Conservation (phyloP, 2,797 vertebrate species). For the Bryconaethiops microstoma region DNA sequence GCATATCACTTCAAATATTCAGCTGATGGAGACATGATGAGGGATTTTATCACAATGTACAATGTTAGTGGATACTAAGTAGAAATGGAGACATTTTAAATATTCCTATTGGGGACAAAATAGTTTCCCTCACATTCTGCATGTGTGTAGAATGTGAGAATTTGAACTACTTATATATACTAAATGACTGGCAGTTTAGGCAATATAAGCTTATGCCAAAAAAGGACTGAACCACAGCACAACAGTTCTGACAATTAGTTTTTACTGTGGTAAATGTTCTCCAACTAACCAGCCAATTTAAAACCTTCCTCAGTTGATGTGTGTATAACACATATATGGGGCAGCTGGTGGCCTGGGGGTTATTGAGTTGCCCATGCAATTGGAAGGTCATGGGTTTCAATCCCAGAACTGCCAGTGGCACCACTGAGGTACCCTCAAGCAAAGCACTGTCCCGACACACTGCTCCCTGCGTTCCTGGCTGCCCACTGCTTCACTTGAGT, state of each 20-base stretch:
- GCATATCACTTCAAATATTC: constrained; percentile 46
- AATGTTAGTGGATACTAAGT: constrained; percentile 5
- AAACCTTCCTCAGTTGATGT: background rate
- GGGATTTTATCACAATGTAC: constrained; percentile 20
- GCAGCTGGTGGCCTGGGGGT: too few relatives aligned
- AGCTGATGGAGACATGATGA: constrained; percentile 37
- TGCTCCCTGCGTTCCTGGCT: too few relatives aligned
- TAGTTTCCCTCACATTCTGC: background rate
- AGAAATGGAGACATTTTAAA: constrained; percentile 22
- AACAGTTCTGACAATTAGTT: too few relatives aligned
- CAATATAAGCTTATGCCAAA: too few relatives aligned
- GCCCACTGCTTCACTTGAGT: too few relatives aligned
- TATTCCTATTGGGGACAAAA: constrained; percentile 22
- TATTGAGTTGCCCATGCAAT: too few relatives aligned
- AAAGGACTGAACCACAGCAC: too few relatives aligned
- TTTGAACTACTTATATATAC: background rate
- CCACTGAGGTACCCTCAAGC: too few relatives aligned
- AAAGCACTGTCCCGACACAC: too few relatives aligned
- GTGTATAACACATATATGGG: background rate
- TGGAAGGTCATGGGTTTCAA: too few relatives aligned
- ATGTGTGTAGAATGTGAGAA: background rate
- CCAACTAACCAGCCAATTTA: background rate
- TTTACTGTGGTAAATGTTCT: too few relatives aligned
- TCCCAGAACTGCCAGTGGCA: too few relatives aligned
- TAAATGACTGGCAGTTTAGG: background rate